These are phyloP conservation scores for Apostichopus leukothele DNA, from an alignment of 53 echinoderm and acorn worm species.

Conservation along the genomic window DNA sequence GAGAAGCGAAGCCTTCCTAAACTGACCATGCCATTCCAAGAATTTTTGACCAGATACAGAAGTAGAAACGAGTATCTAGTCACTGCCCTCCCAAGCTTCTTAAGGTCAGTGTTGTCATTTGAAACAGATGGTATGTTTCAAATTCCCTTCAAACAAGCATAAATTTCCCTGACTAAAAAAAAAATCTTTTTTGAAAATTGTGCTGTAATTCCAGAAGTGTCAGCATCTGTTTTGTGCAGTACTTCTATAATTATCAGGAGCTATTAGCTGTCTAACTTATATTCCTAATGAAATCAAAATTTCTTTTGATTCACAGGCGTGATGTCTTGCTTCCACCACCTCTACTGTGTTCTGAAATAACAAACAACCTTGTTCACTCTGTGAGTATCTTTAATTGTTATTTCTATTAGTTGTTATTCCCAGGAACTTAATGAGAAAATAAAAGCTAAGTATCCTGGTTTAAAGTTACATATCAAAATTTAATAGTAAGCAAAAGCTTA, in stretches of 20 bases:
- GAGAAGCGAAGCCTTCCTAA: constrained; percentile 62
- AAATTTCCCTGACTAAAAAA: no score
- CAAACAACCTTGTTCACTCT: constrained; percentile 63
- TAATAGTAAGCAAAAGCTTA: no score
- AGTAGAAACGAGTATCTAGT: constrained; percentile 77
- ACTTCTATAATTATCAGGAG: no score
- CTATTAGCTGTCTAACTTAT: no score
- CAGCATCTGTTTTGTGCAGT: accelerated
- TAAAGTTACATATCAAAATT: no score
- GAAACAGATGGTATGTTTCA: no score
- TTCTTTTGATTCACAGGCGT: constrained; percentile 50
- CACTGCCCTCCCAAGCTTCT: constrained; percentile 64
- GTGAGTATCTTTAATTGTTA: constrained; percentile 51
- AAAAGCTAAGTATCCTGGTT: no score
- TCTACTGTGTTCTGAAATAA: constrained; percentile 70
- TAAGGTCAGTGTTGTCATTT: constrained; percentile 55
- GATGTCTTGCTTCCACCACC: constrained; percentile 80
- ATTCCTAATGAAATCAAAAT: not conserved
- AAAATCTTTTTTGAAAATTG: no score
- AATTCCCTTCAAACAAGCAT: no score
- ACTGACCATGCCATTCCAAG: constrained; percentile 58
- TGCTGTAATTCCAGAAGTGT: accelerated
- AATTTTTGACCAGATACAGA: constrained; percentile 77
- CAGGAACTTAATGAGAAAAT: no score
- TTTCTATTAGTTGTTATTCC: no score